Base-by-base conservation (phyloP, 2,113 vertebrate species). In the Cepphus grylle region DNA sequence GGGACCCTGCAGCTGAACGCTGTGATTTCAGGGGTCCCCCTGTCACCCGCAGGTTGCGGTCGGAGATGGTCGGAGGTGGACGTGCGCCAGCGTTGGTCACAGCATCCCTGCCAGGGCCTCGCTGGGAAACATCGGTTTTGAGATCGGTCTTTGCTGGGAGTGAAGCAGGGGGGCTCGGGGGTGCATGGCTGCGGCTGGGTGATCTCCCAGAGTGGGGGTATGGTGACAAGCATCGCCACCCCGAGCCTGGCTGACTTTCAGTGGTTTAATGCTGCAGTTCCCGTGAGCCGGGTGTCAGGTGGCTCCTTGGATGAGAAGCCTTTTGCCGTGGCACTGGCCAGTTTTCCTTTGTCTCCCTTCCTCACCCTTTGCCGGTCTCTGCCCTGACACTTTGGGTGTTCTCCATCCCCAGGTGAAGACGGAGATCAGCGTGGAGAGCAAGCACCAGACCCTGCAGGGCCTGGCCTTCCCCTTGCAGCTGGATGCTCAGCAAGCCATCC, bases 371-470 rank as follows among this genome's bases (percentile, higher is more conserved):
- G 71, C 21, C 7, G 1, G 12, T 62, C 36, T 49, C 50, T 79
- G 18, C 47, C 26, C 93, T 95, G 45, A 91, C 1, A 0, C 66
- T 70, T 0, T 0, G 47, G 9, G 15, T 81, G 78, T 4, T 86
- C 61, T 94, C 89, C 81, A 40, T 96, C 96, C 96, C 21, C 96
- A 99, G 99, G 99, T 99, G 90, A 99, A 99, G 96, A 99, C 99
- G 0, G 99, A 99, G 98, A 99, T 99, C 97, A 99, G 99, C 0
- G 98, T 99, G 90, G 99, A 99, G 94, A 99, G 99, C 98, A 99
- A 99, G 95, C 99, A 99, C 63, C 98, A 99, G 95, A 99, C 99
- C 9, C 98, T 99, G 92, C 99, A 99, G 96, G 99, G 99, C 96
- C 98, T 99, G 29, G 98, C 99, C 12, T 99, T 99, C 88, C 99